A percentile compares a stretch with the other conserved stretches of the same genome.
Evolutionary conservation across 2,113 vertebrate genomes (phyloP).

Genomic region (Noctilio leporinus): DNA sequence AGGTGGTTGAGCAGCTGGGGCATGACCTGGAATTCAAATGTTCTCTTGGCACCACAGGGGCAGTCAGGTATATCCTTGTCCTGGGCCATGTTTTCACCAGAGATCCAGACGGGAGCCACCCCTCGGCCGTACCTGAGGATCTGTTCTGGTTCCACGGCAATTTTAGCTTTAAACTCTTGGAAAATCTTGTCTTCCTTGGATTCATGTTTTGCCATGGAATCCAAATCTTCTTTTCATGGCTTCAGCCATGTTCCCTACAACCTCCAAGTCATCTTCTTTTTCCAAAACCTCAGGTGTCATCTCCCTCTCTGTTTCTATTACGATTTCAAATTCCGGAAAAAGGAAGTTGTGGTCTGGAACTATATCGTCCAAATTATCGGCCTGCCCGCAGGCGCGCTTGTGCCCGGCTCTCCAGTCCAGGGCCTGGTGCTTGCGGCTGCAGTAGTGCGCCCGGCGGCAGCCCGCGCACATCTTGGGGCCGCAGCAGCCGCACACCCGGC

Average conservation of each 20-base stretch:
- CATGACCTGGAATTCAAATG: slow-evolving; percentile 98
- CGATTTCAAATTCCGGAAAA: slow-evolving; percentile 92
- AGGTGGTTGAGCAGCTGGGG: slow-evolving; percentile 93
- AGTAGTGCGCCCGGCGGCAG: slow-evolving; percentile 86
- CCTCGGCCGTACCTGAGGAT: slow-evolving; percentile 90
- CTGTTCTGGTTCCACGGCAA: slow-evolving; percentile 89
- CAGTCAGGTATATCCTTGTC: slow-evolving; percentile 88
- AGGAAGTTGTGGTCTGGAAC: slow-evolving; percentile 79
- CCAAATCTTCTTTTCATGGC: slow-evolving; percentile 77
- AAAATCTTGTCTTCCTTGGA: slow-evolving; percentile 87
- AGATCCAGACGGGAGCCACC: slow-evolving; percentile 89
- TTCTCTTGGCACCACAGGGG: slow-evolving; percentile 87
- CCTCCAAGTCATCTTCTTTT: slow-evolving; percentile 37
- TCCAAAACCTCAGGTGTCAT: slow-evolving; percentile 32
- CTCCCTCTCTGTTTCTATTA: slow-evolving; percentile 88
- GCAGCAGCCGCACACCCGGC: slow-evolving; percentile 87
- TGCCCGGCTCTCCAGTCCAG: slow-evolving; percentile 88
- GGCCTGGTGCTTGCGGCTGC: slow-evolving; percentile 88
- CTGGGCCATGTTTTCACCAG: slow-evolving; percentile 84
- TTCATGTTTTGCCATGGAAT: slow-evolving; percentile 92
- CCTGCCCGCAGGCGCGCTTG: slow-evolving; percentile 73
- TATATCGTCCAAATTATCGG: background rate
- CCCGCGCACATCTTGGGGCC: slow-evolving; percentile 86
- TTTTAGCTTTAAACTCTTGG: slow-evolving; percentile 85
- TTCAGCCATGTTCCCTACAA: slow-evolving; percentile 47